Percentiles rank a stretch among this genome's conserved stretches.
phyloP scores from a whole-genome alignment of 2,113 vertebrate species.

The Eolophus roseicapilla region DNA sequence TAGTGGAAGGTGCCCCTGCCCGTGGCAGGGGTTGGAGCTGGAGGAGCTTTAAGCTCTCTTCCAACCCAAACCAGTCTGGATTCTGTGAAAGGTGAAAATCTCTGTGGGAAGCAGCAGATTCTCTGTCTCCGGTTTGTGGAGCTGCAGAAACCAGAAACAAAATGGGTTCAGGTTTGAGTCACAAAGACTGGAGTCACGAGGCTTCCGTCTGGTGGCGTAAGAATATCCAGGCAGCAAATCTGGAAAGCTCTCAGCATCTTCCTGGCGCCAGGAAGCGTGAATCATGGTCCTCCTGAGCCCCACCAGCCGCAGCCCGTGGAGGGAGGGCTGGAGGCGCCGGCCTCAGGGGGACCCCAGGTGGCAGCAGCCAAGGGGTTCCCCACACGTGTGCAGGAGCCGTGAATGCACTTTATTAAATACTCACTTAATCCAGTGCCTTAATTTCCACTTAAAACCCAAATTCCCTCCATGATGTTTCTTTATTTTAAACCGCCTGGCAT shows the following conservation, averaged over 20 bases:
- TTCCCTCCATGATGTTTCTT: background rate
- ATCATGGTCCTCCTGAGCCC: background rate
- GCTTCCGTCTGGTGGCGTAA: background rate
- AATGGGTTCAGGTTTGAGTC: background rate
- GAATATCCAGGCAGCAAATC: background rate
- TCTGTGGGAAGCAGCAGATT: background rate
- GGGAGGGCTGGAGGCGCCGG: background rate
- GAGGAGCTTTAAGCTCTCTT: background rate
- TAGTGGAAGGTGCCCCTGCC: background rate
- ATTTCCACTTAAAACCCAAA: background rate
- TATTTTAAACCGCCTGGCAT: background rate
- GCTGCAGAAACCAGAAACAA: background rate
- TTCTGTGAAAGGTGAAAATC: background rate
- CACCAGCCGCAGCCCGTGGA: background rate
- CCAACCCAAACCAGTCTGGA: background rate
- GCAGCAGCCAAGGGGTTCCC: background rate
- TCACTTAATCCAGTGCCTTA: background rate
- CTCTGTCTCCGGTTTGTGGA: background rate
- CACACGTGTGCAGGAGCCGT: background rate
- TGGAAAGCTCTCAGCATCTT: background rate
- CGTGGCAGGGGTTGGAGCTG: background rate
- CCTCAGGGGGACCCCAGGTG: background rate
- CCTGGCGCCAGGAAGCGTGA: background rate
- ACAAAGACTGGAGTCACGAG: background rate
- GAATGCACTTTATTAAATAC: background rate